phyloP scores from a whole-genome alignment of 2,113 vertebrate genomes.

The Pygoscelis antarcticus region DNA sequence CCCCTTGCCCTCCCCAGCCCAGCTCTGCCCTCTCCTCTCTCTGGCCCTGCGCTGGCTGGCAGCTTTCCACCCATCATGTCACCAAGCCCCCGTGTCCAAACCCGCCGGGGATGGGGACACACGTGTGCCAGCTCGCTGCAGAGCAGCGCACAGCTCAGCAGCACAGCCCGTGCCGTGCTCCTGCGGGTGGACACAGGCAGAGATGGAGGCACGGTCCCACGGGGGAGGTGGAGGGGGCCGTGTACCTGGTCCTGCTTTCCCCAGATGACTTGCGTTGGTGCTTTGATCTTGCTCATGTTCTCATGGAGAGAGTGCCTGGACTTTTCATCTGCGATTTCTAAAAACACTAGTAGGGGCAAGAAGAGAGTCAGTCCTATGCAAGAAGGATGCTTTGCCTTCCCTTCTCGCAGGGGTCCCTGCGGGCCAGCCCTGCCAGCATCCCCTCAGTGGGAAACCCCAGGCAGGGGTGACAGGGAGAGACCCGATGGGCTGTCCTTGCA shows the following conservation, averaged over 20 bases:
- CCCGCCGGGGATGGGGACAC: neutral
- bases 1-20: neutral
- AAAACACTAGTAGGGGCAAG: constrained; percentile 80
- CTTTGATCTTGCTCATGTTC: constrained; percentile 86
- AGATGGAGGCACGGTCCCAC: neutral
- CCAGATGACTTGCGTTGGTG: constrained; percentile 90
- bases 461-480: neutral
- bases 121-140: accelerated
- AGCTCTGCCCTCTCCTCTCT: neutral
- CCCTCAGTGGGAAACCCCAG: neutral
- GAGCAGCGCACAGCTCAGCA: neutral
- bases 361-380: neutral
- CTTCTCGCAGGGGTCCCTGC: neutral
- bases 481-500: neutral
- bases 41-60: neutral
- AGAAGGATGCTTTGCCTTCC: neutral
- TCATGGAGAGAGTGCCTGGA: constrained; percentile 85
- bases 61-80: neutral
- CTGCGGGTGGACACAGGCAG: accelerated
- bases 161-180: neutral
- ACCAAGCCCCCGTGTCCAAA: neutral
- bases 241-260: constrained; percentile 92
- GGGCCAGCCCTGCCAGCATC: neutral
- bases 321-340: constrained; percentile 82
- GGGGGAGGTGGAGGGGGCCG: neutral